Percentiles rank a stretch among this genome's conserved stretches.
Evolutionary conservation across 2,113 vertebrate genomes (phyloP).

Genomic region (Poeciliopsis prolifica): DNA sequence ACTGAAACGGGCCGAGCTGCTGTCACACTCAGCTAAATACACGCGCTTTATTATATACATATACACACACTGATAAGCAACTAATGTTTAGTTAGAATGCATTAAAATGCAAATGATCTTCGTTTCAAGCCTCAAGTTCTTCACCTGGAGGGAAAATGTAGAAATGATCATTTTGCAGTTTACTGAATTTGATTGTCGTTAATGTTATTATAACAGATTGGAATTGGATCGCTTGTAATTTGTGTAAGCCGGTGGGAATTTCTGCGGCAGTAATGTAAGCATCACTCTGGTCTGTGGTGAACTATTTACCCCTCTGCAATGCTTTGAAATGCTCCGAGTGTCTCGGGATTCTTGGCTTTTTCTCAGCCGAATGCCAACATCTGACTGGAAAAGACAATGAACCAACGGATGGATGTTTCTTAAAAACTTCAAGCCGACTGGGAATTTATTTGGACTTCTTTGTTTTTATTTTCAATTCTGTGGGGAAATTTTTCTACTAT

Average conservation of each 20-base stretch:
- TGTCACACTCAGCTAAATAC: constrained; percentile 4
- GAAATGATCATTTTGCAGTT: background rate
- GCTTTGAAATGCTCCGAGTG: background rate
- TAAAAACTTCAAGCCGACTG: too few species aligned
- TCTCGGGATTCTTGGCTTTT: too few species aligned
- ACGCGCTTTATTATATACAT: background rate
- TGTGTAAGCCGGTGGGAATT: background rate
- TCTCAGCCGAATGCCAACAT: too few species aligned
- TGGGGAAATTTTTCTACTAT: too few species aligned
- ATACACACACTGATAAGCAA: background rate
- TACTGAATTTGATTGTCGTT: too few species aligned
- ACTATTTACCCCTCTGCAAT: background rate
- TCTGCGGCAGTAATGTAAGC: background rate
- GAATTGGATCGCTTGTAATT: background rate
- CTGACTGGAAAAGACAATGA: too few species aligned
- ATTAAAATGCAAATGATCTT: background rate
- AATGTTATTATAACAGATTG: background rate
- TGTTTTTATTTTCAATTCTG: too few species aligned
- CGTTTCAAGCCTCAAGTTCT: background rate
- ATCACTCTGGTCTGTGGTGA: background rate
- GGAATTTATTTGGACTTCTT: too few species aligned
- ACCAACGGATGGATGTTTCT: too few species aligned
- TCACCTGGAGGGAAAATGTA: background rate
- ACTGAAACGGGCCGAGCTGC: constrained; percentile 2
- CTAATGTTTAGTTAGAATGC: background rate